Evolutionary conservation across 2,888 invertebrate genomes (phyloP), one percentile per base, ranked within the genome.

Genomic region (Smittia sp.): DNA sequence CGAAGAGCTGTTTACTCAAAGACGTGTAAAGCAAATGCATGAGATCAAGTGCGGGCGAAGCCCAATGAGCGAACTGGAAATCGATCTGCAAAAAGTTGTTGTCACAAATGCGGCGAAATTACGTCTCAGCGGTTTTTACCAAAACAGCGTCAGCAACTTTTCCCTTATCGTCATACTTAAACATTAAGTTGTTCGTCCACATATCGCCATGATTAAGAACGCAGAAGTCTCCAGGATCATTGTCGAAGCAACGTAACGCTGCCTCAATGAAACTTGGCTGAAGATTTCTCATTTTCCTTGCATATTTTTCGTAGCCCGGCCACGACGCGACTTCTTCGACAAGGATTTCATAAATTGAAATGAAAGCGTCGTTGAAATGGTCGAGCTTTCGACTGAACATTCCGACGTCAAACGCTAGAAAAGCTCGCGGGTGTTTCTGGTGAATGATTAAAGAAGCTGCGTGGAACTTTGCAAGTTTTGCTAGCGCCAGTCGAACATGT

Each of bases 111-210:
- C n/a, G n/a, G n/a, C n/a, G n/a, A 32, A 4, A 52, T 27, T 52
- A 9, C 39, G 7, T 39, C 11, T 13, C 46, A 46, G 15, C 46
- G n/a, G 52, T 52, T 69, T 22, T 77, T 77, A 79, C 79, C 74
- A 79, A 78, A 75, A 75, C 77, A 70, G 80, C 76, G 74, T 81
- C 80, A 73, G 77, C 76, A 2, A 80, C 75, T 74, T 78, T 78
- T 39, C 78, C 79, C 46, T 77, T 74, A 9, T 76, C 63, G 68
- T 79, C 75, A 75, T 81, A 81, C 11, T 78, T 78, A 77, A 85
- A 85, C 82, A 85, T 82, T 76, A 85, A 83, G 76, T 85, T 85
- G 75, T 85, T 85, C n/a, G 83, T 80, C 85, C 85, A 85, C 1
- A 85, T 79, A 76, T 85, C 85, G 11, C 85, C 85, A 76, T 85